Evolutionary conservation across 1,140 invertebrate genomes (phyloP), one percentile per base, ranked within the genome.

Genomic region (Panulirus ornatus): DNA sequence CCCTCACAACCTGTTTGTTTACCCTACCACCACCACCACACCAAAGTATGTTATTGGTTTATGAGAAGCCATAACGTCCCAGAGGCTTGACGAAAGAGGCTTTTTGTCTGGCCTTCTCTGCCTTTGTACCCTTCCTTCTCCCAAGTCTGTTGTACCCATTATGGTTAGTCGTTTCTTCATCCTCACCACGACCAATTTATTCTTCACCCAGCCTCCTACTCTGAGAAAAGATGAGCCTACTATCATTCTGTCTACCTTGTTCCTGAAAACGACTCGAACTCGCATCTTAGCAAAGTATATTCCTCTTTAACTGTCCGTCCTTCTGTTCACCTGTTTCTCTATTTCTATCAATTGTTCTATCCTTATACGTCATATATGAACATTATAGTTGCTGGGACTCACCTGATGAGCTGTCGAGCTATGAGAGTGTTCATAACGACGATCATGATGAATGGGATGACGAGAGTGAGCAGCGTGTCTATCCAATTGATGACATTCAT

Each of bases 351-450:
- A n/a, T n/a, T n/a, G n/a, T n/a, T n/a, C n/a, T n/a, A n/a, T 9
- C 34, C 34, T 16, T 30, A 14, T 30, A 14, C 70, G 14, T 34
- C 70, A 8, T 30, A 16, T 16, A 16, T 34, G 2, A 19, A 2
- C 44, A n/a, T n/a, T n/a, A n/a, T n/a, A n/a, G n/a, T n/a, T n/a
- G n/a, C n/a, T n/a, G n/a, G n/a, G 1, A 76, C 87, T 82, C 16
- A 88, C 87, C 47, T 82, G 58, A 88, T 88, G 42, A 88, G 87
- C 30, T 88, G 87, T 8, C 94, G 93, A 27, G 95, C 95, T 85
- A 97, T 97, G 92, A 96, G 95, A 1, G 95, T 94, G 92, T 97
- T 97, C 88, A 97, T 94, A 0, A 96, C 93, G 0, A 96, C 94
- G 75, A 97, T 97, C 42, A 96, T 93, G 14, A 95, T 94, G 88